Conservation (phyloP, 1,140 invertebrate species). For the Drosophila bifasciata region DNA sequence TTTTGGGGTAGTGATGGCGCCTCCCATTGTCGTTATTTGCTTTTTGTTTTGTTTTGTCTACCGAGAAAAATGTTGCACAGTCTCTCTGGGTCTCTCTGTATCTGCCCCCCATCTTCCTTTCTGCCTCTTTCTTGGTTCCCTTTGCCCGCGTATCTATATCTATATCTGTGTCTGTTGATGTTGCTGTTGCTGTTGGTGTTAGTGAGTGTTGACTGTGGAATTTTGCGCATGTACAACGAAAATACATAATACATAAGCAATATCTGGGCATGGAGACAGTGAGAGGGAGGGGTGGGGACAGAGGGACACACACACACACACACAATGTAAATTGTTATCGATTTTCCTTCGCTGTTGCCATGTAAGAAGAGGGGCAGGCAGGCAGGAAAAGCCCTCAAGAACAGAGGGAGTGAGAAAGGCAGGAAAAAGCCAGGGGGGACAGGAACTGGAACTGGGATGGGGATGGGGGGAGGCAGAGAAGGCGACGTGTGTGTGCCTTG, state of each 20-base stretch:
- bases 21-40: conserved; percentile 28
- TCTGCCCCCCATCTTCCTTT: neutral
- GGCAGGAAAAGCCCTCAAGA: neutral
- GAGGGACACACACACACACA: conserved; percentile 14
- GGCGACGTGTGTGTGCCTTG: conserved; percentile 36
- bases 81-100: conserved; percentile 1
- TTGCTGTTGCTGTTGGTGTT: conserved; percentile 51
- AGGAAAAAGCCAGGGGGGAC: conserved; percentile 9
- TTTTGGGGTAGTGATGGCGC: conserved; percentile 11
- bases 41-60: conserved; percentile 55
- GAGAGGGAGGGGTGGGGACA: no score
- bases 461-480: conserved; percentile 1
- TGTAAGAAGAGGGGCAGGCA: conserved; percentile 43
- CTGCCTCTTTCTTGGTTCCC: neutral
- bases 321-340: conserved; percentile 69
- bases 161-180: conserved; percentile 5
- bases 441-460: conserved; percentile 1
- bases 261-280: conserved; percentile 1
- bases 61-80: conserved; percentile 47
- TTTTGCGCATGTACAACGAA: conserved; percentile 76
- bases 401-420: neutral
- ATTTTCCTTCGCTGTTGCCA: conserved; percentile 78
- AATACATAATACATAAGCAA: conserved; percentile 70
- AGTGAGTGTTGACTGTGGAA: conserved; percentile 55
- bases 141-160: conserved; percentile 5